Evolutionary conservation across 1,140 invertebrate species (phyloP).

Genomic region (Pachyrhynchus sulphureomaculatus): DNA sequence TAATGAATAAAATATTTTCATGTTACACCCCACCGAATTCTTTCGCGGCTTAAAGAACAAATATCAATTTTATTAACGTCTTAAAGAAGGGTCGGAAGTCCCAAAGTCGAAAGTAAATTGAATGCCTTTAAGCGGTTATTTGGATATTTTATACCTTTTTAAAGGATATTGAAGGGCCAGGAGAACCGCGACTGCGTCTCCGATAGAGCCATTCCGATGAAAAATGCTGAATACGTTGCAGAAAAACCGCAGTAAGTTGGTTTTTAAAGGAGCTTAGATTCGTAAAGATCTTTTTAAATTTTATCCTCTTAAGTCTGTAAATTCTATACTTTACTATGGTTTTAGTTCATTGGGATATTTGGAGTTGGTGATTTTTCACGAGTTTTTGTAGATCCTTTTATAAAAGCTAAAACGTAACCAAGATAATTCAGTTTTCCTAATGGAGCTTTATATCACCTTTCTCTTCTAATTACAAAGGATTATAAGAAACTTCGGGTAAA

Average conservation of each 20-base stretch:
- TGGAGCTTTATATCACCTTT: too few relatives aligned
- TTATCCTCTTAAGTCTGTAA: constrained; percentile 10
- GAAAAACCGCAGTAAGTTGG: constrained; percentile 13
- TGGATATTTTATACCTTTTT: constrained; percentile 25
- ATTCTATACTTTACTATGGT: neutral
- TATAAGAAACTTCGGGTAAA: too few relatives aligned
- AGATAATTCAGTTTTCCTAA: too few relatives aligned
- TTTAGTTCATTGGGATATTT: too few relatives aligned
- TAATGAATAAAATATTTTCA: constrained; percentile 24
- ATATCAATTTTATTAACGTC: constrained; percentile 25
- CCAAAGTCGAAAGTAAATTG: constrained; percentile 15
- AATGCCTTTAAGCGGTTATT: constrained; percentile 19
- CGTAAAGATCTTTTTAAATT: neutral
- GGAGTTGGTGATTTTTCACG: too few relatives aligned
- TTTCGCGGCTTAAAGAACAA: constrained; percentile 16
- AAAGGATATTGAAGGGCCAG: neutral
- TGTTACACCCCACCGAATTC: constrained; percentile 8
- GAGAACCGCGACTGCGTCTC: constrained; percentile 3
- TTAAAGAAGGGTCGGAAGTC: constrained; percentile 3
- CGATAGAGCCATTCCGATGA: neutral
- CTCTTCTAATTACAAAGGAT: too few relatives aligned
- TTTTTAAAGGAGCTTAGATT: constrained; percentile 14
- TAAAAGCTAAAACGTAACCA: too few relatives aligned
- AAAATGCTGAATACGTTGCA: constrained; percentile 19
- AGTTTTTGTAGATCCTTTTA: too few relatives aligned